Evolutionary conservation across 2,888 invertebrate genomes (phyloP).

Genomic region (Augochlorella aurata): DNA sequence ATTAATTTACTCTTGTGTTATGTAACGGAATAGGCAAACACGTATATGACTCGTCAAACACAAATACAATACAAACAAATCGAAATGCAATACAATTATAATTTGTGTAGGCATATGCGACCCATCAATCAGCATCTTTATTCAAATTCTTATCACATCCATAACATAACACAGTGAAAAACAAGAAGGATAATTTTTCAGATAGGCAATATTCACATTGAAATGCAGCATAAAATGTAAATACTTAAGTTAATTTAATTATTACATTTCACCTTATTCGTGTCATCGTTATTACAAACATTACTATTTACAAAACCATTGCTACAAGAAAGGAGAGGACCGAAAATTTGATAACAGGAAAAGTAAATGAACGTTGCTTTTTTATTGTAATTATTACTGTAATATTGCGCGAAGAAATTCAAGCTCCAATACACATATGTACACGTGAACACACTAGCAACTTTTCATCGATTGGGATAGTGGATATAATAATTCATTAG

Average conservation of each 20-base stretch:
- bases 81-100: background rate
- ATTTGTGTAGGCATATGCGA: background rate
- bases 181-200: background rate
- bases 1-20: background rate
- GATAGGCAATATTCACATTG: background rate
- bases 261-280: background rate
- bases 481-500: background rate
- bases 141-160: background rate
- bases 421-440: background rate
- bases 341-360: background rate
- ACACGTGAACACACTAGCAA: background rate
- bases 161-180: background rate
- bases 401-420: background rate
- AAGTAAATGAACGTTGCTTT: slow-evolving; percentile 3
- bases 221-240: background rate
- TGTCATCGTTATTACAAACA: background rate
- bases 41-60: background rate
- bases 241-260: background rate
- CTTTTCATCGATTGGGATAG: background rate
- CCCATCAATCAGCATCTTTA: background rate
- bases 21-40: background rate
- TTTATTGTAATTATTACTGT: slow-evolving; percentile 1
- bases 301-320: background rate
- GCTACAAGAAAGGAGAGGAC: background rate
- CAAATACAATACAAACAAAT: background rate